These are phyloP conservation scores for Australoheros scitulus DNA, from an alignment of 2,113 vertebrate species.

Conservation along the genomic window DNA sequence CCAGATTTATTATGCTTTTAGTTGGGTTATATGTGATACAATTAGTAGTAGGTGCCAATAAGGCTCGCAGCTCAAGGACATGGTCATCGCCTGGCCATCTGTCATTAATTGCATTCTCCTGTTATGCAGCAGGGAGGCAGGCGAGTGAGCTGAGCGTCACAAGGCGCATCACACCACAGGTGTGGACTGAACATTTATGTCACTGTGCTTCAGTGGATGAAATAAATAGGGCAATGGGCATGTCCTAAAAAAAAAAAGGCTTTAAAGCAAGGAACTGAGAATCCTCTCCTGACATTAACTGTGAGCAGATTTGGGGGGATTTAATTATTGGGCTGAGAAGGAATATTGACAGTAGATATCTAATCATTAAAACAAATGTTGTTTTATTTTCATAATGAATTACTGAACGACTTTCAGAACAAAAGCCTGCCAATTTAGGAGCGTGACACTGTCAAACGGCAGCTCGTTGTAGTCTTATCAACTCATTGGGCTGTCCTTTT, in stretches of 20 bases:
- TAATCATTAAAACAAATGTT: not conserved
- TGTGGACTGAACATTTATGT: constrained; percentile 57
- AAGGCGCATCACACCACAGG: constrained; percentile 80
- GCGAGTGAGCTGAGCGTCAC: constrained; percentile 72
- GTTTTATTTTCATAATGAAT: constrained; percentile 6
- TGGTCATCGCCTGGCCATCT: constrained; percentile 92
- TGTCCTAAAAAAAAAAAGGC: constrained; percentile 54
- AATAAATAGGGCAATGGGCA: constrained; percentile 45
- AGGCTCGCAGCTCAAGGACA: constrained; percentile 88
- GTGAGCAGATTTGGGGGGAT: not conserved
- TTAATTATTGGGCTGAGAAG: not conserved
- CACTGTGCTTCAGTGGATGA: constrained; percentile 47
- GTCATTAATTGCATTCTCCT: constrained; percentile 92
- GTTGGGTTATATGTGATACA: constrained; percentile 95
- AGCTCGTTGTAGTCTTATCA: constrained; percentile 50
- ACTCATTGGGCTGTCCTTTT: constrained; percentile 53
- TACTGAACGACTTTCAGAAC: not conserved
- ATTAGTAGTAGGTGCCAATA: constrained; percentile 95
- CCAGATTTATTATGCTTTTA: constrained; percentile 99
- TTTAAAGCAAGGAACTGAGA: constrained; percentile 11
- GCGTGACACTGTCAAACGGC: constrained; percentile 20
- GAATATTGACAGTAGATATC: not conserved
- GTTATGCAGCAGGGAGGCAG: constrained; percentile 83
- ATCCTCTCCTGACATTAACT: not conserved
- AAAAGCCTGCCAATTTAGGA: constrained; percentile 15